These are phyloP conservation scores for Neoarius graeffei DNA, from an alignment of 2,113 vertebrate species.

Conservation along the genomic window DNA sequence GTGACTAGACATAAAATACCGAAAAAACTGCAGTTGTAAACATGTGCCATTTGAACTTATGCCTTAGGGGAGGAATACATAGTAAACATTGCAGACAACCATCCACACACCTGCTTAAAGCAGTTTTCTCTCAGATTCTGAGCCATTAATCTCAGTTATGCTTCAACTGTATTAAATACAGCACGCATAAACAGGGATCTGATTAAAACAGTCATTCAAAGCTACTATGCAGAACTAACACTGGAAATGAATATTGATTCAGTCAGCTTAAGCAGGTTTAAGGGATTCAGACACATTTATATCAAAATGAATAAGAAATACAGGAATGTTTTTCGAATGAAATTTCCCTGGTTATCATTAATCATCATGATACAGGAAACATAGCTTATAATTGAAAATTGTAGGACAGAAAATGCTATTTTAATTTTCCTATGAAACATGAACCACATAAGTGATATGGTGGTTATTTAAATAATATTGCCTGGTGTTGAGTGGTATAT, in stretches of 20 bases:
- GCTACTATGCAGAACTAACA: neutral
- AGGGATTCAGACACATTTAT: neutral
- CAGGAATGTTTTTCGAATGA: neutral
- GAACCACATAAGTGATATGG: neutral
- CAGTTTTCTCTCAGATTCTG: neutral
- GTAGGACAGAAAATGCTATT: neutral
- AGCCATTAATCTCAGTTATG: neutral
- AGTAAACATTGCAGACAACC: neutral
- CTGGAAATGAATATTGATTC: neutral
- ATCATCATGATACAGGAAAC: neutral
- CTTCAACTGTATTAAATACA: neutral
- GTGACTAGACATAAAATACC: slow-evolving; percentile 60
- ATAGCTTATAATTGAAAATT: neutral
- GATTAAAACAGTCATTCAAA: neutral
- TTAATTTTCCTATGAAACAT: neutral
- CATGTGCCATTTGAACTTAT: slow-evolving; percentile 56
- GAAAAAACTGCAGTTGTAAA: slow-evolving; percentile 62
- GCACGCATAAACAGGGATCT: neutral
- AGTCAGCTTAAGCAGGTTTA: neutral
- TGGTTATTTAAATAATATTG: neutral
- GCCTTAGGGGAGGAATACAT: slow-evolving; percentile 54
- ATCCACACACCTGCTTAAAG: neutral
- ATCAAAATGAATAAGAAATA: neutral
- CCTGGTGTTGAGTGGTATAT: too few relatives aligned
- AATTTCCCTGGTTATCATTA: neutral